Evolutionary conservation across 2,888 invertebrate species (phyloP), one percentile per base, ranked within the genome.

Genomic region (Melikaiella ostensackeni): DNA sequence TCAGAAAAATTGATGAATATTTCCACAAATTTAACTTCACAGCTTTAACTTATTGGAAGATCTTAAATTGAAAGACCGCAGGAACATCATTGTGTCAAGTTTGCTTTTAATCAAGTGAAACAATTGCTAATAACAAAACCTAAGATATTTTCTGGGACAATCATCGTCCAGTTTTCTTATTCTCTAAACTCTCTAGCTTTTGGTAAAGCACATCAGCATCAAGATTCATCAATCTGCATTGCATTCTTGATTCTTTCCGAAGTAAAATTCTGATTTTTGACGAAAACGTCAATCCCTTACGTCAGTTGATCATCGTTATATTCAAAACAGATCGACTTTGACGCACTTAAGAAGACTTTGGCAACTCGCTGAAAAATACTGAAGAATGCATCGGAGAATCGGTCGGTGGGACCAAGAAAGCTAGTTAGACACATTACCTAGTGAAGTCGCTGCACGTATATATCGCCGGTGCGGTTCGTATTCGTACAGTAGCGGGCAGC

Each of bases 401-500:
- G 70, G 75, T 75, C 73, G 63, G 75, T 55, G 66, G 50, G 19
- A 50, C 50, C 50, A 50, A 73, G 73, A 50, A 55, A 50, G n/a
- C n/a, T 21, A 59, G 61, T 46, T 33, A 33, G 21, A n/a, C 75
- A 59, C 75, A 59, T 75, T 46, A 46, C 62, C 30, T 57, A 33
- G 75, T 24, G 27, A 50, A 70, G 75, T 61, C 27, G 75, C 74
- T 57, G 57, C 61, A 55, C 42, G 70, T 73, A 76, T 38, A 30
- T 74, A 73, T 55, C 55, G 55, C 66, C 46, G n/a, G 38, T 46
- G 19, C 19, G 42, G 38, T n/a, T 63, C 66, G 42, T 59, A n/a
- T 70, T 38, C 38, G 46, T 55, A 78, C 70, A 64, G 61, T 38
- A 77, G 76, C 79, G 78, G 57, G 89, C 88, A 90, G 91, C 91